Conservation (phyloP, 2,888 invertebrate genomes). For the Loripinus fragilis region DNA sequence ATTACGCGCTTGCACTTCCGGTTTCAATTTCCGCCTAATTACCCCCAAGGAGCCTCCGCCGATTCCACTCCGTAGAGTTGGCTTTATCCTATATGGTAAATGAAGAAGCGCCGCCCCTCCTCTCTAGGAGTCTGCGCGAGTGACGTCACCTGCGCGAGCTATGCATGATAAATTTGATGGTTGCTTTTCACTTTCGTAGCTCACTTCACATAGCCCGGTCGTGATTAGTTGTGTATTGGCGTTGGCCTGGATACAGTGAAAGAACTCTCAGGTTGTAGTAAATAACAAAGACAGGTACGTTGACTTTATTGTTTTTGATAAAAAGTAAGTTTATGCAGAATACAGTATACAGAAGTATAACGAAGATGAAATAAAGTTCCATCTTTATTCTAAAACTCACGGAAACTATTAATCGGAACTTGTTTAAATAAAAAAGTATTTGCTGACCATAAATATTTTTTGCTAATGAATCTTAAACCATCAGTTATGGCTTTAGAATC, state of each 20-base stretch:
- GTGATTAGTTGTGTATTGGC: constrained; percentile 39
- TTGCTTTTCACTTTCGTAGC: constrained; percentile 62
- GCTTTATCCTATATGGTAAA: constrained; percentile 60
- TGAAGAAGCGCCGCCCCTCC: constrained; percentile 49
- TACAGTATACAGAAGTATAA: too few relatives aligned
- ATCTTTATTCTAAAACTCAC: too few relatives aligned
- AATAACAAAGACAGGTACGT: constrained; percentile 40
- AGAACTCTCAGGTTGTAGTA: constrained; percentile 25
- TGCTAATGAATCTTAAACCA: too few relatives aligned
- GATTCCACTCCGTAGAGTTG: constrained; percentile 32
- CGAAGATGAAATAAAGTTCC: too few relatives aligned
- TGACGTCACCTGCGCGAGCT: constrained; percentile 56
- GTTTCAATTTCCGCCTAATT: neutral
- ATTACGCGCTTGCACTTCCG: neutral
- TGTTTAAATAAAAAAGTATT: too few relatives aligned
- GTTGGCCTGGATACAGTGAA: constrained; percentile 35
- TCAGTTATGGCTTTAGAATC: too few relatives aligned
- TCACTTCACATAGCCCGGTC: constrained; percentile 54
- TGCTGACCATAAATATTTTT: too few relatives aligned
- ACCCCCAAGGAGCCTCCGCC: constrained; percentile 36
- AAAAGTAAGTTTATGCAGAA: too few relatives aligned
- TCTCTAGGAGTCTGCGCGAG: constrained; percentile 47
- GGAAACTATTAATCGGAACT: too few relatives aligned
- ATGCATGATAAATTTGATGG: constrained; percentile 52
- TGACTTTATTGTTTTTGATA: neutral